Evolutionary conservation across 2,888 invertebrate genomes (phyloP).

Genomic region (Caenorhabditis japonica): DNA sequence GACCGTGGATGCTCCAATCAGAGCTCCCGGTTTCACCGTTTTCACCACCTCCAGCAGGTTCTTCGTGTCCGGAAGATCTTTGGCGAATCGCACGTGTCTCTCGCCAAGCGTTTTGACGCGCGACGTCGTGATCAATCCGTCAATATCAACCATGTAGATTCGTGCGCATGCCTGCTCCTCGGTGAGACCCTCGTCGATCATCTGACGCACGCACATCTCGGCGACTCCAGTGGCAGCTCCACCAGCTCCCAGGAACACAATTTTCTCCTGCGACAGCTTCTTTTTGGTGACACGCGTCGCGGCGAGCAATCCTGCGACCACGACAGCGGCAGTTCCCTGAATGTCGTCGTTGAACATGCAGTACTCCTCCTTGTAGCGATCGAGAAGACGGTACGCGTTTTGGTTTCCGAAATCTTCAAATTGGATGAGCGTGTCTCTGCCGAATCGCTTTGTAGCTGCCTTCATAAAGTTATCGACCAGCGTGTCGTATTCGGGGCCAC

Average conservation of each 20-base stretch:
- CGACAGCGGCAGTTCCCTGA: constrained; percentile 94
- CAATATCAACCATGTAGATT: constrained; percentile 96
- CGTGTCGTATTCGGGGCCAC: constrained; percentile 89
- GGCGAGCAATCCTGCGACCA: constrained; percentile 92
- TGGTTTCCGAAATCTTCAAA: constrained; percentile 99
- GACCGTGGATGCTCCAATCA: constrained; percentile 90
- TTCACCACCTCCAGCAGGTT: constrained; percentile 87
- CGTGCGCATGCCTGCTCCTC: constrained; percentile 84
- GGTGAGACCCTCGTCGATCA: constrained; percentile 87
- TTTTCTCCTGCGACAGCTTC: constrained; percentile 86
- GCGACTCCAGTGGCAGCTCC: constrained; percentile 97
- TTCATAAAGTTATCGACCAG: constrained; percentile 97
- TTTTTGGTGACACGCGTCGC: constrained; percentile 88
- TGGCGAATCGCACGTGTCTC: constrained; percentile 64
- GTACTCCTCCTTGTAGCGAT: constrained; percentile 88
- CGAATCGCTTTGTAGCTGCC: constrained; percentile 77
- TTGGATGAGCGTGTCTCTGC: constrained; percentile 81
- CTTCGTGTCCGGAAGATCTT: constrained; percentile 84
- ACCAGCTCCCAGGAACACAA: constrained; percentile 96
- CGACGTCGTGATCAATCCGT: constrained; percentile 89
- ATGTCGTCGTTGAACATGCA: constrained; percentile 99
- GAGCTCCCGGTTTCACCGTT: constrained; percentile 87
- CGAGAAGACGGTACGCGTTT: constrained; percentile 93
- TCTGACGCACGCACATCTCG: constrained; percentile 90
- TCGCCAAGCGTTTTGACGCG: constrained; percentile 62